Evolutionary conservation across 2,113 vertebrate genomes (phyloP), one percentile per base, ranked within the genome.

Genomic region (Oncorhynchus kisutch): DNA sequence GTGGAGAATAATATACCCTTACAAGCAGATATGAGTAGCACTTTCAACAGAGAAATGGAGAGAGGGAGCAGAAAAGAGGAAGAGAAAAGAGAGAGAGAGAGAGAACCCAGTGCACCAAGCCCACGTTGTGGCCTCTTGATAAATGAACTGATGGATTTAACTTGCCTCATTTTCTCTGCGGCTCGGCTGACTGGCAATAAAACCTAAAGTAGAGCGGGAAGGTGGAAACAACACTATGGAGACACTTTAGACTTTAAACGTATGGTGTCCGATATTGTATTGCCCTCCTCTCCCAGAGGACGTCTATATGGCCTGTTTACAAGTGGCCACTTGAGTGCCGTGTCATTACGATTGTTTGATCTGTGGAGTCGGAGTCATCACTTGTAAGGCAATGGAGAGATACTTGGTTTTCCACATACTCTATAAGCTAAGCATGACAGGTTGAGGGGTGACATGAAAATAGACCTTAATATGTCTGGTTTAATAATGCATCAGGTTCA

Each of bases 61-160:
- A 60, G 75, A 54, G 59, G 70, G 16, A 75, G 5, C 14, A 77
- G 75, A 82, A 70, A 31, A 16, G 74, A 66, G 76, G 51, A 65
- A 73, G 68, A 51, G 48, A 45, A 65, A 5, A 16, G 67, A 73
- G 67, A 81, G 24, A 39, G 48, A 54, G 54, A 71, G 77, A 45
- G 39, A 31, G 20, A 49, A 31, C 60, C 24, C 49, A 59, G 72
- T 67, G 76, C 78, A 67, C 59, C 73, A 24, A 9, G 69, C 29
- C n/a, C 67, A 72, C 67, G 51, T 78, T 78, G 29, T 67, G 57
- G 71, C 68, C 71, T 86, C 73, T 67, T 81, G 45, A 76, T 76
- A 81, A 84, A 83, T 74, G 24, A 73, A 73, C 70, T 80, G 80
- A 81, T 85, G 82, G 80, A 82, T 89, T 85, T 82, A 78, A 77